phyloP scores from a whole-genome alignment of 1,140 invertebrate species.

The Macrocentrus cingulum region DNA sequence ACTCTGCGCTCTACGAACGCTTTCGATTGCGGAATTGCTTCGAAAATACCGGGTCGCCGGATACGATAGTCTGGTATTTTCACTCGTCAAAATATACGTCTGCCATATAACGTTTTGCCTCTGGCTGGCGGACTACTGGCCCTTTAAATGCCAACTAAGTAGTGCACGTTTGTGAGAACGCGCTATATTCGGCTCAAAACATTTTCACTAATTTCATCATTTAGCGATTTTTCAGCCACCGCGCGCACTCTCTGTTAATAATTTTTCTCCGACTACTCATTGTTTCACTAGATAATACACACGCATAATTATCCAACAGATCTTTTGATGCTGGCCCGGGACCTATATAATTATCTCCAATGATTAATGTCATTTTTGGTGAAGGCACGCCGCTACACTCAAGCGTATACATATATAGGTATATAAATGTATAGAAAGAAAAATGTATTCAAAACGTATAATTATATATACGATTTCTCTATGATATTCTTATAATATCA shows the following conservation, averaged over 20 bases:
- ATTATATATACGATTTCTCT: slow-evolving; percentile 3
- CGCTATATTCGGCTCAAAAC: too few relatives aligned
- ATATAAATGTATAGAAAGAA: not conserved
- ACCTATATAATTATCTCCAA: slow-evolving; percentile 26
- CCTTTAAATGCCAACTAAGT: slow-evolving; percentile 35
- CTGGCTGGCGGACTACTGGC: slow-evolving; percentile 19
- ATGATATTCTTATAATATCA: slow-evolving; percentile 1
- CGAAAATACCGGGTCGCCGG: slow-evolving; percentile 29
- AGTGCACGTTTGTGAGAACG: too few relatives aligned
- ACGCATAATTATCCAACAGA: too few relatives aligned
- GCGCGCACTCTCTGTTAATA: too few relatives aligned
- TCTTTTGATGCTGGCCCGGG: too few relatives aligned
- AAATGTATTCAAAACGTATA: not conserved
- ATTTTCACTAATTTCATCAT: too few relatives aligned
- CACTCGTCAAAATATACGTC: slow-evolving; percentile 55
- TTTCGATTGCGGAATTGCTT: slow-evolving; percentile 24
- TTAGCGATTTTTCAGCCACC: too few relatives aligned
- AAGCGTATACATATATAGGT: not conserved
- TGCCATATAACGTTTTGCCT: slow-evolving; percentile 35
- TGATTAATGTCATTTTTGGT: slow-evolving; percentile 24
- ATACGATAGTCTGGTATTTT: slow-evolving; percentile 42
- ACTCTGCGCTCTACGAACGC: slow-evolving; percentile 28
- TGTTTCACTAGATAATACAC: too few relatives aligned
- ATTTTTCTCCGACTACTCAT: too few relatives aligned
- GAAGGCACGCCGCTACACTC: slow-evolving; percentile 3